These are phyloP conservation scores for Theodoxus fluviatilis DNA, from an alignment of 2,888 invertebrate genomes.

Conservation along the genomic window DNA sequence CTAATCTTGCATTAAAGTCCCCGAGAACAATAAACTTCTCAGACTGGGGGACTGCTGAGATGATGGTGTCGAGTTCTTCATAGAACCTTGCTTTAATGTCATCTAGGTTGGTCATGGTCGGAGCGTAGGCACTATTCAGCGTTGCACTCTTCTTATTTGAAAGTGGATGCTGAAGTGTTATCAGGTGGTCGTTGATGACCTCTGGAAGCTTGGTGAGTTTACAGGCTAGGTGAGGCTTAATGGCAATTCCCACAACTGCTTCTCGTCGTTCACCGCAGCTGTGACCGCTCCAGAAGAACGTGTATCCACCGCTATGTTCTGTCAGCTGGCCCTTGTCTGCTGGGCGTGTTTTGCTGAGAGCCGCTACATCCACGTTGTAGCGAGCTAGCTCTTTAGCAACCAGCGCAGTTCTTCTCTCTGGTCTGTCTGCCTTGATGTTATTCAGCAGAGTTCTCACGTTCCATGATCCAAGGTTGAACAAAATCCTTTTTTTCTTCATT, in stretches of 20 bases:
- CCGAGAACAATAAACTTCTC: too few species aligned
- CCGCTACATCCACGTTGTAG: conserved; percentile 16
- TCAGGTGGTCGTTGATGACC: too few species aligned
- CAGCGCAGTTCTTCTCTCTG: conserved; percentile 18
- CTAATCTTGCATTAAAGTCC: too few species aligned
- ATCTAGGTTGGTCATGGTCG: too few species aligned
- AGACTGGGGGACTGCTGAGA: too few species aligned
- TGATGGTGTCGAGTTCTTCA: too few species aligned
- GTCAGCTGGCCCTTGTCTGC: conserved; percentile 11
- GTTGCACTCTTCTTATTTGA: too few species aligned
- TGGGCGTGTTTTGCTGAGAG: conserved; percentile 2
- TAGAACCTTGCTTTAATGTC: too few species aligned
- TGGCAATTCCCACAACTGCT: conserved; percentile 12
- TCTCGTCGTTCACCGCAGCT: neutral
- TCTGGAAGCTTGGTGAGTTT: neutral
- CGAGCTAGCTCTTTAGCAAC: conserved; percentile 11
- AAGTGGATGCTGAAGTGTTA: too few species aligned
- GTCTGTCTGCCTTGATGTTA: conserved; percentile 4
- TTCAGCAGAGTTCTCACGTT: neutral
- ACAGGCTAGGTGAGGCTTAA: neutral
- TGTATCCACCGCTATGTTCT: conserved; percentile 8
- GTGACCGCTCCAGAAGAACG: conserved; percentile 14
- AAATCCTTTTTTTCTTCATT: neutral
- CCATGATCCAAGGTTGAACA: neutral
- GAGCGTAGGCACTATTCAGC: too few species aligned